Evolutionary conservation across 2,113 vertebrate species (phyloP), one percentile per base, ranked within the genome.

Genomic region (Calonectris borealis): DNA sequence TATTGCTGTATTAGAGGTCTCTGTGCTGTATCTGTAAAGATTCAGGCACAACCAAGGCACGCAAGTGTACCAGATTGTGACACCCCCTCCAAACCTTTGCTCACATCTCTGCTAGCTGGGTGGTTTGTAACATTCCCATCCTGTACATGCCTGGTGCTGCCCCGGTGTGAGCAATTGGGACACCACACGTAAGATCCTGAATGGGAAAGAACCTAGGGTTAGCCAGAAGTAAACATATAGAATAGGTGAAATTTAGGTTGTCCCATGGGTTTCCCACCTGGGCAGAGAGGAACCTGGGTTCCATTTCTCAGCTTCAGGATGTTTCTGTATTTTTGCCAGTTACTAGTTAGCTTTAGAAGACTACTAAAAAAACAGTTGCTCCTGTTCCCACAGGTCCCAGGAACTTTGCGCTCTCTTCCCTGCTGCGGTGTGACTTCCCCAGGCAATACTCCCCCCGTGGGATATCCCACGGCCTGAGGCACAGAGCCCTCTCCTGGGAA

Each of bases 401-500:
- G 54, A 72, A 57, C 20, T 86, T 38, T 17, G 26, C 0, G 0
- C 11, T 42, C 52, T 55, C 9, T 79, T 68, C 76, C 36, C 1
- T 1, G 13, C 51, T 76, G 29, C 10, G 1, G 7, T 19, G 10
- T 11, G 32, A 14, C 62, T 72, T 83, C 32, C 32, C 16, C 27
- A 68, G 9, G 46, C 17, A 79, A 11, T 15, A 44, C 7, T 36
- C 15, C 22, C 6, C 17, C 38, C 16, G 3, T 14, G 32, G 29
- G 40, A 27, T 12, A 57, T 21, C n/a, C 36, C 29, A 51, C 0
- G 0, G 62, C 7, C 62, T 42, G 31, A 91, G 58, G 44, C 32
- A 82, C 32, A 46, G n/a, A 64, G 22, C 13, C 19, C 22, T 61
- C n/a, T 52, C 46, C 25, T 20, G 38, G 34, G 11, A 62, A 68